Percentiles rank a stretch among this genome's conserved stretches.
Evolutionary conservation across 2,888 invertebrate genomes (phyloP).

Genomic region (Pecten maximus): DNA sequence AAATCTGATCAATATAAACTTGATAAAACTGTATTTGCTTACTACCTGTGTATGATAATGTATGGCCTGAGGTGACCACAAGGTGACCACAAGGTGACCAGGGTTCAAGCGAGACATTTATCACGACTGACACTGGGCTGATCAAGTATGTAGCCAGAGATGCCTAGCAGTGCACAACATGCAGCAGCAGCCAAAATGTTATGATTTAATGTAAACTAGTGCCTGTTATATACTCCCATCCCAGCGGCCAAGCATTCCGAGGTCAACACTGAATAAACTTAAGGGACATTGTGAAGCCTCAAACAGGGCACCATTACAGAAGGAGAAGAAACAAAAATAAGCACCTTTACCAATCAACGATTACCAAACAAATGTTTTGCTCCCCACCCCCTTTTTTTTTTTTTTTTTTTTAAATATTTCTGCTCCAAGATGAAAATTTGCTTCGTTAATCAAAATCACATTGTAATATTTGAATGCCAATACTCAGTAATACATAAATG

Average conservation of each 20-base stretch:
- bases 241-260: not conserved
- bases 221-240: not conserved
- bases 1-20: not conserved
- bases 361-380: too few relatives aligned
- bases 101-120: not conserved
- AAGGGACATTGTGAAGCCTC: not conserved
- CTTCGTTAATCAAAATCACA: too few relatives aligned
- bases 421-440: too few relatives aligned
- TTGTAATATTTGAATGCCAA: too few relatives aligned
- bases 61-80: slow-evolving; percentile 5
- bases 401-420: too few relatives aligned
- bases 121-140: not conserved
- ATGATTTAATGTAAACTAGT: not conserved
- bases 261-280: not conserved
- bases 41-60: not conserved
- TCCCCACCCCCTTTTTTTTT: too few relatives aligned
- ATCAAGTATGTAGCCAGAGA: not conserved
- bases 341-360: too few relatives aligned
- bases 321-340: not conserved
- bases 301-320: not conserved
- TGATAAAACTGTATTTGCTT: not conserved
- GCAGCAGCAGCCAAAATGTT: not conserved
- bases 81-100: not conserved
- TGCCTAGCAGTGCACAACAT: not conserved
- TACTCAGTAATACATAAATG: too few relatives aligned